These are phyloP conservation scores for Cyanoderma ruficeps DNA, from an alignment of 2,113 vertebrate species.

Conservation along the genomic window DNA sequence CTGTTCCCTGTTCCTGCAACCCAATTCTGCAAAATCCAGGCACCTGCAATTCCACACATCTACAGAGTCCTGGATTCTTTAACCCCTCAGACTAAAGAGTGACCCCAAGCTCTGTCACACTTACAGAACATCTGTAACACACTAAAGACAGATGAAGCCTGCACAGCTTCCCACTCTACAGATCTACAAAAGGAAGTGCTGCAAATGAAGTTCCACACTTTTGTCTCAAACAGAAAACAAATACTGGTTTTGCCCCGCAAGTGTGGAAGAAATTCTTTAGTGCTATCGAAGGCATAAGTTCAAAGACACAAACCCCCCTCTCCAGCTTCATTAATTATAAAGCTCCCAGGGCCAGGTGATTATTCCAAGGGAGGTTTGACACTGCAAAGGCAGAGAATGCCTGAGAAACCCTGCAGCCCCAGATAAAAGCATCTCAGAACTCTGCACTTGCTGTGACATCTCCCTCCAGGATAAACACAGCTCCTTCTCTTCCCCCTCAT, in stretches of 20 bases:
- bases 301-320: conserved; percentile 27
- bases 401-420: conserved; percentile 14
- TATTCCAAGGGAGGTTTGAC: conserved; percentile 34
- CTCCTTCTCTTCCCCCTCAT: neutral
- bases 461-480: conserved; percentile 39
- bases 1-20: neutral
- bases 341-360: conserved; percentile 9
- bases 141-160: neutral
- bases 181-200: neutral
- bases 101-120: neutral
- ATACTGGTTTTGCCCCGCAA: neutral
- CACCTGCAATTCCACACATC: neutral
- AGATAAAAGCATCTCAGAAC: conserved; percentile 59
- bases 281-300: neutral
- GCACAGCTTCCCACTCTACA: neutral
- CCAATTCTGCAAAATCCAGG: neutral
- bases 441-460: conserved; percentile 27
- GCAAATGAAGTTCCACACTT: neutral
- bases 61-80: neutral
- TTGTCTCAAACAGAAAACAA: neutral
- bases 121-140: neutral
- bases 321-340: conserved; percentile 41
- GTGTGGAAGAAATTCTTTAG: neutral
- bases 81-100: neutral
- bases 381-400: conserved; percentile 31